A percentile compares a stretch with the other conserved stretches of the same genome.
These are phyloP conservation scores for Melanotus villosus DNA, from an alignment of 2,888 invertebrate genomes.

Conservation along the genomic window DNA sequence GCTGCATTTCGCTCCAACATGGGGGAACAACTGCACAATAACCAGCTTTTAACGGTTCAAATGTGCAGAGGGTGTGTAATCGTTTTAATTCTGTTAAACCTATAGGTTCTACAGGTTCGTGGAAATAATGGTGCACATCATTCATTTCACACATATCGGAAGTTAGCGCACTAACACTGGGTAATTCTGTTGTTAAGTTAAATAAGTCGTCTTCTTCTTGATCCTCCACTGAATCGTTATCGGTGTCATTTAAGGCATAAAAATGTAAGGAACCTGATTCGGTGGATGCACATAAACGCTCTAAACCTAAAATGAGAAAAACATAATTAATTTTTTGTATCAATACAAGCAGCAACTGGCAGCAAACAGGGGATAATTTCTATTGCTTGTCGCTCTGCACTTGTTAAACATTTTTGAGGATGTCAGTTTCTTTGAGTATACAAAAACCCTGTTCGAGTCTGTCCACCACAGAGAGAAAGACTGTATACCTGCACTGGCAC, in stretches of 20 bases:
- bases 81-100: constrained; percentile 67
- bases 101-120: constrained; percentile 62
- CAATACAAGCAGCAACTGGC: too few relatives aligned
- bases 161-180: constrained; percentile 47
- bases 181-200: constrained; percentile 44
- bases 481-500: too few relatives aligned
- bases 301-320: constrained; percentile 75
- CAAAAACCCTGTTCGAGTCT: too few relatives aligned
- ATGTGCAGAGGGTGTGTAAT: constrained; percentile 82
- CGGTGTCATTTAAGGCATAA: constrained; percentile 81
- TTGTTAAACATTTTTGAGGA: too few relatives aligned
- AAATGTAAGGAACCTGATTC: constrained; percentile 86
- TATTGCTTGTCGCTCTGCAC: too few relatives aligned
- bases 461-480: too few relatives aligned
- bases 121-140: constrained; percentile 60
- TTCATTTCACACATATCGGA: constrained; percentile 57
- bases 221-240: constrained; percentile 81
- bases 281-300: constrained; percentile 88
- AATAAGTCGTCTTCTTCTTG: constrained; percentile 78
- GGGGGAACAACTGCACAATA: constrained; percentile 93
- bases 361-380: too few relatives aligned
- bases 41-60: constrained; percentile 78
- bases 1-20: constrained; percentile 94
- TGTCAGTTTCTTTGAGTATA: too few relatives aligned
- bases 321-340: too few relatives aligned